Evolutionary conservation across 2,888 invertebrate species (phyloP).

Genomic region (Pseudococcus viburni): DNA sequence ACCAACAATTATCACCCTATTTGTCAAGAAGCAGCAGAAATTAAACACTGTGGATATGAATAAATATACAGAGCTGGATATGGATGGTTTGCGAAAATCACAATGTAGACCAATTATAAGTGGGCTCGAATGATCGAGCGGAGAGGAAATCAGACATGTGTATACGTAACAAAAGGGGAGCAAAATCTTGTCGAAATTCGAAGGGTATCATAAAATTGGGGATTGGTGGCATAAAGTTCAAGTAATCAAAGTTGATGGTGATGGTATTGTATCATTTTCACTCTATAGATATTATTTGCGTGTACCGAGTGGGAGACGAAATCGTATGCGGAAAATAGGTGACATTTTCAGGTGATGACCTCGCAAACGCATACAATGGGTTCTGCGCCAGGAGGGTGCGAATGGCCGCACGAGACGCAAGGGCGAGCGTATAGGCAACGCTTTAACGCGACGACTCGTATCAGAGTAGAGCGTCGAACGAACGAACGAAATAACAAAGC

Average conservation of each 20-base stretch:
- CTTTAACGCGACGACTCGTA: not conserved
- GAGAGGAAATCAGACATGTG: not conserved
- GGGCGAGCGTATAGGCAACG: not conserved
- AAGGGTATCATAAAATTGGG: not conserved
- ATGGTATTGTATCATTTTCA: not conserved
- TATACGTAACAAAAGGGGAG: not conserved
- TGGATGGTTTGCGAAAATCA: not conserved
- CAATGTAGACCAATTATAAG: not conserved
- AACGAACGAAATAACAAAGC: conserved; percentile 34
- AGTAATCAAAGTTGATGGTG: not conserved
- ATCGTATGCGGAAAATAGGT: not conserved
- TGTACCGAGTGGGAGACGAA: not conserved
- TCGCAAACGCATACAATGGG: not conserved
- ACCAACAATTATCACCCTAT: conserved; percentile 12
- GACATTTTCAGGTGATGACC: not conserved
- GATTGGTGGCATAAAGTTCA: not conserved
- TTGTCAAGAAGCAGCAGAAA: not conserved
- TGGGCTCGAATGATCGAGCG: not conserved
- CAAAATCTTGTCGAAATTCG: not conserved
- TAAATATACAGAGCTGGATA: not conserved
- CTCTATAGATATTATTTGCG: no score
- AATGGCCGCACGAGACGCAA: not conserved
- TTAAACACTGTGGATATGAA: not conserved
- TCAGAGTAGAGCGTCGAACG: not conserved
- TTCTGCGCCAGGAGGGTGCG: conserved; percentile 14